phyloP scores from a whole-genome alignment of 2,888 invertebrate species.

The Agrochola litura region DNA sequence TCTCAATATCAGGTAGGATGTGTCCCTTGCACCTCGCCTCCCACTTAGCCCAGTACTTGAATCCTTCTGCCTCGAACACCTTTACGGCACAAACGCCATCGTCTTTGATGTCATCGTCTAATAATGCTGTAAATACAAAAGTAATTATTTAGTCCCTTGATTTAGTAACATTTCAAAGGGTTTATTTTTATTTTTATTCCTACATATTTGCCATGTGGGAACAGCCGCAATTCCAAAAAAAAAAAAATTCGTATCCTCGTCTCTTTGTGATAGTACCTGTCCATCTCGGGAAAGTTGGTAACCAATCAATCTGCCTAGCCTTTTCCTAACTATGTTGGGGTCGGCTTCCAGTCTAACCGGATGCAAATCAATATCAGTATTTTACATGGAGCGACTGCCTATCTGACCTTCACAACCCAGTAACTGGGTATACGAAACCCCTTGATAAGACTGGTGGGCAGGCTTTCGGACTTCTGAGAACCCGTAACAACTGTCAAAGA shows the following conservation, averaged over 20 bases:
- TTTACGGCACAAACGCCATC: constrained; percentile 84
- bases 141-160: neutral
- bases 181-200: neutral
- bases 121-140: constrained; percentile 77
- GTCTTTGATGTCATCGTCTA: constrained; percentile 86
- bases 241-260: neutral
- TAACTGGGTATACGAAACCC: too few relatives aligned
- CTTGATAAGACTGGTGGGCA: too few relatives aligned
- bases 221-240: neutral
- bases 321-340: too few relatives aligned
- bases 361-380: too few relatives aligned
- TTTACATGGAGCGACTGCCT: too few relatives aligned
- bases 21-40: constrained; percentile 85
- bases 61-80: constrained; percentile 86
- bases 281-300: neutral
- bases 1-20: constrained; percentile 84
- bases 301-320: too few relatives aligned
- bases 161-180: neutral
- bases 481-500: too few relatives aligned
- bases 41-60: constrained; percentile 89
- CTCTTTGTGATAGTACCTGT: neutral
- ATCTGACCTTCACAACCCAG: too few relatives aligned
- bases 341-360: too few relatives aligned
- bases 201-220: neutral
- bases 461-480: too few relatives aligned